These are phyloP conservation scores for Neomorphus geoffroyi DNA, from an alignment of 2,797 vertebrate genomes.

Conservation along the genomic window DNA sequence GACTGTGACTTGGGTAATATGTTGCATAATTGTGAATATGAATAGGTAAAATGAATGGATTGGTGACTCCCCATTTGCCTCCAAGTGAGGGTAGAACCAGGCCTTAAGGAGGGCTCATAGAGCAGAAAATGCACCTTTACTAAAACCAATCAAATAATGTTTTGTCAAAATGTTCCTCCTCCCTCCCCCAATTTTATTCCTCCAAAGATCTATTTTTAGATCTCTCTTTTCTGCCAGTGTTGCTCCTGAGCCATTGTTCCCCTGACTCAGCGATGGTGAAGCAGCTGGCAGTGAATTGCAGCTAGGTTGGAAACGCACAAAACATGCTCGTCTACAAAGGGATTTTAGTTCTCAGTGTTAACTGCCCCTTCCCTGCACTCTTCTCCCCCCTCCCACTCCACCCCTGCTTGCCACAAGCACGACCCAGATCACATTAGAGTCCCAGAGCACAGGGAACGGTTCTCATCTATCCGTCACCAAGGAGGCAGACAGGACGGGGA, in stretches of 20 bases:
- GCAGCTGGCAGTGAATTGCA: constrained; percentile 32
- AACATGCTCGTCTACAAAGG: constrained; percentile 52
- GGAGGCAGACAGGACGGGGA: constrained; percentile 83
- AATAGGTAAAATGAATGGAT: background rate
- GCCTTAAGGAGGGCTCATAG: background rate
- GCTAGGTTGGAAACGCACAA: constrained; percentile 37
- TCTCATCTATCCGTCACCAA: constrained; percentile 89
- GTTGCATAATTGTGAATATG: background rate
- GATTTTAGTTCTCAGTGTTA: constrained; percentile 71
- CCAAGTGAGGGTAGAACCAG: background rate
- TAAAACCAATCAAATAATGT: background rate
- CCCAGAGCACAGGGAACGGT: constrained; percentile 81
- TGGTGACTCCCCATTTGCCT: background rate
- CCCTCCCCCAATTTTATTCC: constrained; percentile 34
- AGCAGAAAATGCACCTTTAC: background rate
- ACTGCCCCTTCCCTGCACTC: constrained; percentile 46
- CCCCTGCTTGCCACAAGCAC: constrained; percentile 65
- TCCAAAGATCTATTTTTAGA: constrained; percentile 60
- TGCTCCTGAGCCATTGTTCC: constrained; percentile 20
- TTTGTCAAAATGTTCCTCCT: constrained; percentile 28
- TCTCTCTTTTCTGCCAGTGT: constrained; percentile 21
- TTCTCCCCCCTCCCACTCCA: background rate
- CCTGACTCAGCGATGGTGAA: background rate
- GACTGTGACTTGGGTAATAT: background rate
- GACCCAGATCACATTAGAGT: constrained; percentile 88